phyloP scores from a whole-genome alignment of 2,113 vertebrate genomes.

The Rhinichthys klamathensis region DNA sequence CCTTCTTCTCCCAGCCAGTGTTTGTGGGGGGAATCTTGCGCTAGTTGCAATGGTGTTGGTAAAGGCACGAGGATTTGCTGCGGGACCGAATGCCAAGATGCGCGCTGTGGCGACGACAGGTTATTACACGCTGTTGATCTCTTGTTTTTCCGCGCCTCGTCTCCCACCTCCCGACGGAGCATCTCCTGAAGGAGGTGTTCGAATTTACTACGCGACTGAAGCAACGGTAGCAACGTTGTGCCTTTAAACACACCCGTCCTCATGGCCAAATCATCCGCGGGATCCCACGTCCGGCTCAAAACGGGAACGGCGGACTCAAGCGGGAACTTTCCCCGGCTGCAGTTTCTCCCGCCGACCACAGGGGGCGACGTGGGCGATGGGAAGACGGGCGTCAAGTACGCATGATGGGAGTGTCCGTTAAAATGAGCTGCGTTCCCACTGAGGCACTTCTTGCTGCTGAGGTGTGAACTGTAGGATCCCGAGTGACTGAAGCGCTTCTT shows the following conservation, averaged over 20 bases:
- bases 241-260: slow-evolving; percentile 68
- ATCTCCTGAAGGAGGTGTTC: slow-evolving; percentile 77
- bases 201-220: slow-evolving; percentile 73
- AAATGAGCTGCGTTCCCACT: slow-evolving; percentile 59
- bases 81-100: slow-evolving; percentile 69
- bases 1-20: slow-evolving; percentile 66
- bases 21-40: slow-evolving; percentile 42
- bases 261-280: slow-evolving; percentile 62
- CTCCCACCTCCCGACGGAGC: slow-evolving; percentile 69
- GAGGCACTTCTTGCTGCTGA: slow-evolving; percentile 84
- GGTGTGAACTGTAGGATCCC: slow-evolving; percentile 83
- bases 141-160: slow-evolving; percentile 53
- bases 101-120: slow-evolving; percentile 66
- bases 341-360: slow-evolving; percentile 62
- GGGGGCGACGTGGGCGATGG: slow-evolving; percentile 71
- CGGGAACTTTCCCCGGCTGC: slow-evolving; percentile 55
- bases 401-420: slow-evolving; percentile 67
- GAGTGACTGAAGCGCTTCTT: slow-evolving; percentile 85
- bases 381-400: slow-evolving; percentile 56
- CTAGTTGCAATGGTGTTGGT: slow-evolving; percentile 66
- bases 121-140: slow-evolving; percentile 53
- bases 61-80: slow-evolving; percentile 71
- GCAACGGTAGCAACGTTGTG: slow-evolving; percentile 69
- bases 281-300: slow-evolving; percentile 67
- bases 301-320: slow-evolving; percentile 36